Base-by-base conservation (phyloP, 2,113 vertebrate genomes). In the Progne subis region DNA sequence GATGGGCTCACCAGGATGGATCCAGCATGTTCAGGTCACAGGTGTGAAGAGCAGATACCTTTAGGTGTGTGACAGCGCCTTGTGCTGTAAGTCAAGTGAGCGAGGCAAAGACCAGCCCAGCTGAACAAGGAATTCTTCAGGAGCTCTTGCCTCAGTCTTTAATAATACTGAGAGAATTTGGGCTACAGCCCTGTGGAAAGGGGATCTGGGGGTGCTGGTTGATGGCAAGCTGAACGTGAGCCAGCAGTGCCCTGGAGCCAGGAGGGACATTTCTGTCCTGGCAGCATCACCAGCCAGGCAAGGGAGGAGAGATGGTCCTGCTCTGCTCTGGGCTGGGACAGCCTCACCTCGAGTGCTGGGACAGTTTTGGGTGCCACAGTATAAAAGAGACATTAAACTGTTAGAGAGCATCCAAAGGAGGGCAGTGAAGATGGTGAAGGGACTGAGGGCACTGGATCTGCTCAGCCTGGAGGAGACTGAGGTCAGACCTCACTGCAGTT, bases 251-350 rank as follows among this genome's bases (percentile, higher is more conserved):
- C 60, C 43, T 41, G 60, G 3, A 65, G 43, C 18, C 82, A 49
- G 70, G 29, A 41, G 29, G n/a, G 28, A 2, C 81, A 55, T 3
- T 21, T 14, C 11, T 65, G 29, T n/a, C 12, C 50, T 49, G 24
- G 14, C 29, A 74, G 29, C 60, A n/a, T 29, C 2, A 0, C 59
- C 60, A 65, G 29, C 28, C 0, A 0, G 18, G 12, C 11, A 8
- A 56, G 50, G 43, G n/a, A 65, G 29, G 7, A n/a, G n/a, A n/a
- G 18, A 19, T n/a, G 41, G 34, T 75, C 60, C 29, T 0, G 1
- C 24, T 57, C 50, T 75, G 55, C 25, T 59, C 64, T n/a, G 34
- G 6, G 23, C n/a, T 64, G 41, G n/a, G 17, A 28, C 0, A 0
- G 5, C 49, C n/a, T 23, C 81, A 55, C 49, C 49, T 74, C 0